Evolutionary conservation across 2,888 invertebrate species (phyloP), one percentile per base, ranked within the genome.

Genomic region (Latheticus oryzae): DNA sequence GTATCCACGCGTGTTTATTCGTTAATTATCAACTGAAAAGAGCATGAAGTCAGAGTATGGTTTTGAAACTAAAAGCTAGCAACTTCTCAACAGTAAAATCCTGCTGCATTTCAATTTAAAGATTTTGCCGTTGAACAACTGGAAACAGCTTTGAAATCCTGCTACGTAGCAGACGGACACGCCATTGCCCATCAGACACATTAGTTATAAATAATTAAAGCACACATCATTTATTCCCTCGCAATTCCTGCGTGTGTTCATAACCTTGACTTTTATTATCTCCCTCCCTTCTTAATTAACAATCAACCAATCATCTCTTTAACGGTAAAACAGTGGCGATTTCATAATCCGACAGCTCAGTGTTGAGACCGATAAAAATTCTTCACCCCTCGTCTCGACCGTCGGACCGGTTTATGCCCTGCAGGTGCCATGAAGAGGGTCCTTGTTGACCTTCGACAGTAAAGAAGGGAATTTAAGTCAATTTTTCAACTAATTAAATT

Each of bases 351-450:
- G 17, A 13, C 33, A 12, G 2, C 33, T 26, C 26, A 9, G 12
- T 8, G n/a, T n/a, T n/a, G 16, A 42, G 24, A 16, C 23, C 52
- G 52, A 43, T 35, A 33, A 40, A 53, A 53, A 53, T 53, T 52
- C 52, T 42, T 52, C 11, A 28, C 2, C 40, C 11, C n/a, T 35
- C 21, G n/a, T 17, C 19, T 28, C 19, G n/a, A 15, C 17, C 48
- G 3, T 11, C 56, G 55, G 62, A 63, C 65, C 62, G 65, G 63
- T 65, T 64, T 63, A 42, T 42, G 51, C 60, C 62, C 63, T 58
- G 65, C 65, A 65, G 65, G 65, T 65, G 65, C 42, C 55, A 24
- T 16, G 23, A 21, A 50, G 40, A 54, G 32, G 37, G 28, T 32
- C 42, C 58, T 42, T 7, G 45, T 58, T 40, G 43, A 52, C 58